These are phyloP conservation scores for Orbicella faveolata DNA, from an alignment of 64 coral and sea anemone species.

Conservation along the genomic window DNA sequence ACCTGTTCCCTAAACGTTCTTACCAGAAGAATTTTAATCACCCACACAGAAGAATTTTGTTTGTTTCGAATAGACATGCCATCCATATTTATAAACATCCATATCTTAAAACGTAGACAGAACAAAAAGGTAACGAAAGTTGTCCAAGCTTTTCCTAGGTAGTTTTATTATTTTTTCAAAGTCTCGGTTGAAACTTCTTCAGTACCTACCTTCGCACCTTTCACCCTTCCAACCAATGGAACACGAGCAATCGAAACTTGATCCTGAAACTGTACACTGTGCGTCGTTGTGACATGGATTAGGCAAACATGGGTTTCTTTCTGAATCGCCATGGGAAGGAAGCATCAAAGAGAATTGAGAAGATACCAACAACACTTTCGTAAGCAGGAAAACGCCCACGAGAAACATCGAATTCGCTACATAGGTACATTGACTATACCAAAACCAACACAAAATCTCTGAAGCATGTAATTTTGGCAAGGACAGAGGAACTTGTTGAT, in stretches of 20 bases:
- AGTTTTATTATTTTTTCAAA: too few species aligned
- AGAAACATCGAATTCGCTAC: slow-evolving; percentile 47
- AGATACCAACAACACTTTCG: slow-evolving; percentile 24
- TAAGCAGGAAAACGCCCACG: slow-evolving; percentile 35
- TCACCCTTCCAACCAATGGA: slow-evolving; percentile 68
- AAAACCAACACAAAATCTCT: background rate
- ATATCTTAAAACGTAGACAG: too few species aligned
- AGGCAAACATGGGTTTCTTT: slow-evolving; percentile 55
- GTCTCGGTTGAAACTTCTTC: background rate
- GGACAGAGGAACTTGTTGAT: background rate
- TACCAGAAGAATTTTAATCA: background rate
- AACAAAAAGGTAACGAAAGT: too few species aligned
- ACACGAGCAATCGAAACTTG: slow-evolving; percentile 73
- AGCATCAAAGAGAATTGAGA: slow-evolving; percentile 29
- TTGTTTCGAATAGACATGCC: background rate
- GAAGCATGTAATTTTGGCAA: slow-evolving; percentile 32
- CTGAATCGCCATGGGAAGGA: slow-evolving; percentile 38
- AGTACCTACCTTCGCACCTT: slow-evolving; percentile 71
- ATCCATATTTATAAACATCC: background rate
- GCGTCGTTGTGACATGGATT: slow-evolving; percentile 73
- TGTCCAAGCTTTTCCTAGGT: too few species aligned
- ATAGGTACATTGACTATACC: background rate
- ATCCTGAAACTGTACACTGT: slow-evolving; percentile 52
- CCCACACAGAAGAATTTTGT: background rate
- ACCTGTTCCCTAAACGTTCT: background rate